Evolutionary conservation across 2,113 vertebrate species (phyloP), one percentile per base, ranked within the genome.

Genomic region (Chloropsis hardwickii): DNA sequence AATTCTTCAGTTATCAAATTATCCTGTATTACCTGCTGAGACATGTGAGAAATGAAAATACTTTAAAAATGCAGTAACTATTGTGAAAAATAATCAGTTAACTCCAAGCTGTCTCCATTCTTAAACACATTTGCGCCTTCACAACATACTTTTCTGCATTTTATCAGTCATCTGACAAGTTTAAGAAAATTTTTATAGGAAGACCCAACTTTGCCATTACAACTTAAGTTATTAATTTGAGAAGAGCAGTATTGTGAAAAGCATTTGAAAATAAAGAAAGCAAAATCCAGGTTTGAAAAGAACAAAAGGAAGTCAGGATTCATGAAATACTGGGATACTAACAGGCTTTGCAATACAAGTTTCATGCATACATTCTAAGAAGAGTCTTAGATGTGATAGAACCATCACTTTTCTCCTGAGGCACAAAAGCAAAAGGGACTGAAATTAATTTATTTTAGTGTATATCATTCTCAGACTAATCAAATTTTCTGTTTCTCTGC

Each of bases 1-100:
- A 91, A 93, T 95, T 91, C 85, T 88, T 96, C 71, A 88, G 62
- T 82, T 82, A 96, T 70, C 74, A 85, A 86, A 94, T 80, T 80
- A 96, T 76, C 35, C 85, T 51, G 11, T 56, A 69, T 27, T 96
- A 94, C 83, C 80, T 95, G 72, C 77, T 62, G 39, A 91, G 84
- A 51, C 86, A 92, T 81, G 86, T 80, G 20, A 82, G 86, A 96
- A 76, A 74, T 67, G 48, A 87, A 90, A 91, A 89, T 81, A 84
- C 69, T 91, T 89, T 0, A 87, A 91, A 95, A 91, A 91, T 74
- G 64, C 50, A 76, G 47, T 71, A 84, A 69, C 15, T 85, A 48
- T 50, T 86, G 48, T 39, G 45, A 80, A 95, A 94, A 95, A 88
- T 33, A 66, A 81, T 48, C 48, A 53, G 45, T 76, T 85, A 82